Base-by-base conservation (phyloP, 2,797 vertebrate genomes). In the Phrynocephalus vlangalii region DNA sequence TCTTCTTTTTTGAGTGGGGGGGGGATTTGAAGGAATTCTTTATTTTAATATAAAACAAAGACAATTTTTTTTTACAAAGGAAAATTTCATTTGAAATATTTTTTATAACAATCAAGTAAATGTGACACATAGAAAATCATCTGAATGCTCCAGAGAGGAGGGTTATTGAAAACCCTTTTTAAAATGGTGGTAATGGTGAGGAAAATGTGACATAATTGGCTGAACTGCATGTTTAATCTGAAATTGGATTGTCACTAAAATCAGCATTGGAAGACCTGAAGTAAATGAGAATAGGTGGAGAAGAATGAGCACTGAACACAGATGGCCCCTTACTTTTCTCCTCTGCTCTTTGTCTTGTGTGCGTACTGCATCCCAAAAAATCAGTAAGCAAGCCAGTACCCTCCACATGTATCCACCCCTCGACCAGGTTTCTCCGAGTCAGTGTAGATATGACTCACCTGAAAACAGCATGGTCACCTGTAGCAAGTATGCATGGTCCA, bases 221-320 rank as follows among this genome's bases (percentile, higher is more conserved):
- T 67, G n/a, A 50, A 77, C 9, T 38, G 30, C 22, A 76, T 87
- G 38, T 77, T 56, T 83, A 52, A 67, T 72, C 18, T 70, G 70
- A 33, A 87, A 78, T n/a, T 22, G n/a, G 20, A 68, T 77, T 48
- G 48, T 50, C 60, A 78, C 71, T 83, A n/a, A 79, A 79, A 73
- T 22, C 6, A 63, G 67, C 10, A 72, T 70, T 6, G 22, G 60
- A 63, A 73, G 48, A 67, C 24, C 11, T 26, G 3, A 66, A 38
- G 79, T 63, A 63, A 88, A 79, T 88, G 56, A 75, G 3, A 80
- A 0, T 28, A 76, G 16, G 20, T 44, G 24, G 38, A 30, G 26
- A 44, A 33, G 44, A 22, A 10, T 30, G 10, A 28, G 22, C 48
- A 80, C 30, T 60, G 0, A 22, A 26, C 26, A 75, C 60, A 13